Evolutionary conservation across 30 jellyfish, hydroid and myxozoan species (phyloP).

Genomic region (Mastigias papua): DNA sequence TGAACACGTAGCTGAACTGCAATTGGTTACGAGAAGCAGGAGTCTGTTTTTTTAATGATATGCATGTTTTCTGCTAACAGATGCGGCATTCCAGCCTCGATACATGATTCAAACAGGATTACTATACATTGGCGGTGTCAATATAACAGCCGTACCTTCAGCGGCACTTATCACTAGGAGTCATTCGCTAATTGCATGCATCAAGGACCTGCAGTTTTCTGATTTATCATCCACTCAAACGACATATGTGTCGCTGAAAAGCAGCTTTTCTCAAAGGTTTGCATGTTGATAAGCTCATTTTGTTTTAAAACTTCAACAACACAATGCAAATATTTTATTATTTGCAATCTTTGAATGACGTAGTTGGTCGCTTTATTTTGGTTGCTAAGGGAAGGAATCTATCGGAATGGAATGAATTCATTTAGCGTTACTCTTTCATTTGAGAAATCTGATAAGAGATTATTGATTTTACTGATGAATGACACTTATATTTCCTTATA

Average conservation of each 20-base stretch:
- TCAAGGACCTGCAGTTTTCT: conserved; percentile 63
- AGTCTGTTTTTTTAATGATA: no score
- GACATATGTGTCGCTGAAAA: conserved; percentile 8
- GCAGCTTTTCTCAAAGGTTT: conserved; percentile 42
- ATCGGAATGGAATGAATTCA: no score
- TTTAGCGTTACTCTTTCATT: no score
- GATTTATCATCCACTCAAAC: conserved; percentile 33
- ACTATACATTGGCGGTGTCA: conserved; percentile 61
- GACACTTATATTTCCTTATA: no score
- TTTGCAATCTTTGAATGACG: no score
- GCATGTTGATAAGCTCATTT: background rate
- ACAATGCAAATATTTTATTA: no score
- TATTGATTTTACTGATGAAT: no score
- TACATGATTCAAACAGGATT: conserved; percentile 66
- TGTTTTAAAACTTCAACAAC: background rate
- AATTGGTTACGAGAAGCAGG: no score
- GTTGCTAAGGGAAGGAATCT: no score
- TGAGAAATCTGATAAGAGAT: no score
- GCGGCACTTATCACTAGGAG: background rate
- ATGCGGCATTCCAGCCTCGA: conserved; percentile 59
- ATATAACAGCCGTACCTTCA: conserved; percentile 2
- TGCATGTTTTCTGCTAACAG: conserved; percentile 1
- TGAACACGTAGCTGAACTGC: no score
- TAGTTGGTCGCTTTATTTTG: no score
- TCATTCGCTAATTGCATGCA: conserved; percentile 49